Percentiles rank a stretch among this genome's conserved stretches.
Conservation (phyloP, 2,888 invertebrate genomes). For the Hemistola chrysoprasaria region DNA sequence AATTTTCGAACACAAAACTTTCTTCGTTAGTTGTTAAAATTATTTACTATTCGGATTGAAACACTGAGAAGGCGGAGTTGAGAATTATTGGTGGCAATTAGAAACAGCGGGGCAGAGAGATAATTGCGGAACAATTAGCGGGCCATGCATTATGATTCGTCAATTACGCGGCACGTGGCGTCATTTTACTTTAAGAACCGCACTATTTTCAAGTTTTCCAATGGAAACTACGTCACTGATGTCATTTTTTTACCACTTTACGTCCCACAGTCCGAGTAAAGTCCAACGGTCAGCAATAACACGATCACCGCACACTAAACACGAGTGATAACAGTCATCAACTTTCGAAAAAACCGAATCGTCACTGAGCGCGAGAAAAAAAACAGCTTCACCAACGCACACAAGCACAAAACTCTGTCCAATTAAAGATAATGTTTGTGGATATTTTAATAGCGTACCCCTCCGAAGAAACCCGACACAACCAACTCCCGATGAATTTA, state of each 20-base stretch:
- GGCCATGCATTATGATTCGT: conserved; percentile 59
- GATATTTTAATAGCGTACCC: conserved; percentile 82
- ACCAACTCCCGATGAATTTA: conserved; percentile 81
- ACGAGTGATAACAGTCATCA: conserved; percentile 76
- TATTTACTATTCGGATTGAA: conserved; percentile 30
- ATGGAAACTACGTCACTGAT: conserved; percentile 63
- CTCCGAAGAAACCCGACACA: conserved; percentile 81
- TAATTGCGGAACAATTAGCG: conserved; percentile 67
- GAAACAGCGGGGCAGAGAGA: conserved; percentile 63
- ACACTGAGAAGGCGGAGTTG: conserved; percentile 40
- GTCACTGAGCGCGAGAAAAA: conserved; percentile 65
- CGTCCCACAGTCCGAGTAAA: conserved; percentile 36
- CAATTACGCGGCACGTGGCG: conserved; percentile 70
- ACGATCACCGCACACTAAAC: conserved; percentile 68
- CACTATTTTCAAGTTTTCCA: conserved; percentile 33
- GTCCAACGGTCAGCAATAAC: conserved; percentile 46
- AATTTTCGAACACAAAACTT: conserved; percentile 35
- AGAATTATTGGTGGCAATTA: conserved; percentile 61
- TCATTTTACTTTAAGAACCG: conserved; percentile 49
- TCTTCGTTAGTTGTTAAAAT: conserved; percentile 29
- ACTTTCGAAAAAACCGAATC: conserved; percentile 71
- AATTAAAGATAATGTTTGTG: conserved; percentile 82
- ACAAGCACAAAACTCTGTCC: conserved; percentile 79
- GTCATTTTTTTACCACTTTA: conserved; percentile 66
- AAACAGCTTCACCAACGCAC: conserved; percentile 64